Base-by-base conservation (phyloP, 2,888 invertebrate species). In the Acronicta psi region DNA sequence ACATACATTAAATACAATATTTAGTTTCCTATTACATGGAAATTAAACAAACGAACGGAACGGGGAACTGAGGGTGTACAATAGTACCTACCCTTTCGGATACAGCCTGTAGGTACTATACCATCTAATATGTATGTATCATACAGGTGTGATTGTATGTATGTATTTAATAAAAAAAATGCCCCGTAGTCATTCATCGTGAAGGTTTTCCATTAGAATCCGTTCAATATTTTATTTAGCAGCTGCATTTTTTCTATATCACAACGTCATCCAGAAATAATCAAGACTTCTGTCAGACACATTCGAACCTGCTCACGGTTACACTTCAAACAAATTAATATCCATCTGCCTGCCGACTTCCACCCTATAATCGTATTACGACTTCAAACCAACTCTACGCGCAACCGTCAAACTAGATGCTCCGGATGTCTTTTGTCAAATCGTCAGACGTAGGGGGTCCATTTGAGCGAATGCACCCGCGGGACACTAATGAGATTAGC, bases 401-500 rank as follows among this genome's bases (percentile, higher is more conserved):
- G 20, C 41, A 60, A 38, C 44, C 56, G 60, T 66, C 60, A 66
- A 66, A 67, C 67, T 52, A 66, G 67, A 67, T 47, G 66, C 42
- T 49, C 47, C 75, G 69, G 72, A 75, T 70, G 73, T 81, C 83
- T 84, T 80, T 84, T 83, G 83, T 83, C 73, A 76, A 75, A 71
- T 74, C 79, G 77, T 75, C 82, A 79, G 69, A 70, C 71, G 60
- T 70, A 76, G 80, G 83, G 84, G 79, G 77, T 75, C 79, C 79
- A 80, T 85, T 84, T 80, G 75, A 78, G 83, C 80, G 83, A 82
- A 80, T 81, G 80, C 80, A 77, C 81, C 75, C 78, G 74, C 70
- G 69, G 73, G 74, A 65, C 75, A 73, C 71, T 86, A 86, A 86
- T 84, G 82, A 82, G 86, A 85, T 85, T 84, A 86, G 82, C 79